Percentiles rank a stretch among this genome's conserved stretches.
phyloP scores from a whole-genome alignment of 1,140 invertebrate genomes.

The Leptinotarsa lineolata region DNA sequence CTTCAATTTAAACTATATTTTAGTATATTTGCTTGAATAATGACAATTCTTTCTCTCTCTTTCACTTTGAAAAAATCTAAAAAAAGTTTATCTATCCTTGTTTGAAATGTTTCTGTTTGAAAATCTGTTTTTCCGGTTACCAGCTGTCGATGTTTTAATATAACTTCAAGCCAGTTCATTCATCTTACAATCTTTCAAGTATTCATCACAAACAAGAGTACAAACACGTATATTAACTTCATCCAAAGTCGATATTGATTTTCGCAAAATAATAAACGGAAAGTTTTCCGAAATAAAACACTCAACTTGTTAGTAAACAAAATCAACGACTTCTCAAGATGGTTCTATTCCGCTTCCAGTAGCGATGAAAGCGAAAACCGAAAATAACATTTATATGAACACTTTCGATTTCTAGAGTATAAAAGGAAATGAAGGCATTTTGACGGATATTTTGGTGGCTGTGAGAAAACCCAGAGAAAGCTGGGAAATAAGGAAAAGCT shows the following conservation, averaged over 20 bases:
- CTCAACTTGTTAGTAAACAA: neutral
- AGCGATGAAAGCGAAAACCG: neutral
- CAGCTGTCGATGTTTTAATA: too few relatives aligned
- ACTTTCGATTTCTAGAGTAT: constrained; percentile 40
- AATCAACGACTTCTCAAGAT: neutral
- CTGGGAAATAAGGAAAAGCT: constrained; percentile 39
- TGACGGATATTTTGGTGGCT: constrained; percentile 20
- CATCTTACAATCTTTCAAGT: too few relatives aligned
- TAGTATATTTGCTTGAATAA: too few relatives aligned
- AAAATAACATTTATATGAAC: constrained; percentile 39
- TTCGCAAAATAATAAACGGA: neutral
- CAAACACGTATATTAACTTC: too few relatives aligned
- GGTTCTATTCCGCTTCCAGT: neutral
- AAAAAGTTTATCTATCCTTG: too few relatives aligned
- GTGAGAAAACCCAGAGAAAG: constrained; percentile 40
- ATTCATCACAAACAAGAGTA: too few relatives aligned
- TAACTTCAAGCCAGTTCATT: too few relatives aligned
- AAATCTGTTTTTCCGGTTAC: too few relatives aligned
- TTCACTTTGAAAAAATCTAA: too few relatives aligned
- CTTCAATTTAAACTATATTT: too few relatives aligned
- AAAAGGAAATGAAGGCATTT: constrained; percentile 41
- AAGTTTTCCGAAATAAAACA: neutral
- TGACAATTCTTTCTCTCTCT: too few relatives aligned
- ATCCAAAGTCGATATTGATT: neutral
- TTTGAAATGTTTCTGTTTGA: too few relatives aligned